Conservation (phyloP, 2,888 invertebrate genomes). For the Phlogophora meticulosa region DNA sequence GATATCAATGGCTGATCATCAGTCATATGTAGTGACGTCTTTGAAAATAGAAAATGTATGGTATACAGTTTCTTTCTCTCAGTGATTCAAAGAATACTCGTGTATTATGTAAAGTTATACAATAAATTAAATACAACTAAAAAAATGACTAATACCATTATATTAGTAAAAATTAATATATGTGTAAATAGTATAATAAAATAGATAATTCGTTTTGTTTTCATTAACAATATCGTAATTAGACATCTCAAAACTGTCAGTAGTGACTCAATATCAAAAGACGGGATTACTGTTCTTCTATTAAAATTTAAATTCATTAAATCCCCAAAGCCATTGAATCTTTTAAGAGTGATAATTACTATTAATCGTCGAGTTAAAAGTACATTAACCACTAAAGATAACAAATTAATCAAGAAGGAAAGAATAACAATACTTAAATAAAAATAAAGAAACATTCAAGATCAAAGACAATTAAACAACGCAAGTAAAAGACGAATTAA, state of each 20-base stretch:
- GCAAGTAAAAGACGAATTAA: not conserved
- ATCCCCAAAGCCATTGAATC: not conserved
- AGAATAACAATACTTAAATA: not conserved
- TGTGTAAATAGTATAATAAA: too few species aligned
- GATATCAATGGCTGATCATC: slow-evolving; percentile 40
- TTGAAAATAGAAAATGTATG: slow-evolving; percentile 3
- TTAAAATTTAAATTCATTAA: slow-evolving; percentile 18
- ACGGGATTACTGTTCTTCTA: slow-evolving; percentile 41
- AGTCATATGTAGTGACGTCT: slow-evolving; percentile 39
- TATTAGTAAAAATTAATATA: slow-evolving; percentile 55
- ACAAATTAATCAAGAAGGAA: not conserved
- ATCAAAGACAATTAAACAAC: not conserved
- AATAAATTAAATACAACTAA: slow-evolving; percentile 9
- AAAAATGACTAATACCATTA: slow-evolving; percentile 31
- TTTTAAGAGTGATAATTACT: slow-evolving; percentile 16
- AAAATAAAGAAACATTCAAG: not conserved
- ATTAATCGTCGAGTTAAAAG: slow-evolving; percentile 35
- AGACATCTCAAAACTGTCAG: not conserved
- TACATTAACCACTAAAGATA: slow-evolving; percentile 10
- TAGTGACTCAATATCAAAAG: not conserved
- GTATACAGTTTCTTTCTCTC: slow-evolving; percentile 45
- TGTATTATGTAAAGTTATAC: slow-evolving; percentile 30
- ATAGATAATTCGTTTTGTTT: slow-evolving; percentile 61
- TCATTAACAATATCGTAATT: slow-evolving; percentile 56
- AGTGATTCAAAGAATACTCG: slow-evolving; percentile 29